Conservation (phyloP, 2,113 vertebrate genomes). For the Oryzias javanicus region DNA sequence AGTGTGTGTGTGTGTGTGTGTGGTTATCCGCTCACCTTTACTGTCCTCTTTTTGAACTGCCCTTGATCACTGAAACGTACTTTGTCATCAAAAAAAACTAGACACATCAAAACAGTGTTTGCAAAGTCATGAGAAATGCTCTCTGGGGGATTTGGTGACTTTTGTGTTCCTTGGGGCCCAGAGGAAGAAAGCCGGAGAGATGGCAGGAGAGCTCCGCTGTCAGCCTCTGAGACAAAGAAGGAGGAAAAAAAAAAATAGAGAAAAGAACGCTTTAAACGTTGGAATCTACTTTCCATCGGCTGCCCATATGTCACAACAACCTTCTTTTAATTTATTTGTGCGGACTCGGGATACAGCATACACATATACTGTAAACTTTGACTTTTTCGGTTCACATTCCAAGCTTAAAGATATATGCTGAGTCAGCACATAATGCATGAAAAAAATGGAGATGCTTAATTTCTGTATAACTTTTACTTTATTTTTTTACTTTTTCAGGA, state of each 20-base stretch:
- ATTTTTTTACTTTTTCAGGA: not conserved
- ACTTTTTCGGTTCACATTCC: not conserved
- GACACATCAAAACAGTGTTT: slow-evolving; percentile 70
- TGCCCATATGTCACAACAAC: slow-evolving; percentile 16
- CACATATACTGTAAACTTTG: not conserved
- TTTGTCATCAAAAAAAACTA: slow-evolving; percentile 70
- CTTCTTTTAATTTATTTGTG: slow-evolving; percentile 16
- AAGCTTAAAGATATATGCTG: not conserved
- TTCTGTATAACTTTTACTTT: not conserved
- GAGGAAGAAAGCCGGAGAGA: slow-evolving; percentile 37
- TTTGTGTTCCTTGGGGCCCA: slow-evolving; percentile 53
- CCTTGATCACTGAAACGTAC: slow-evolving; percentile 70
- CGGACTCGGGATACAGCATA: slow-evolving; percentile 15
- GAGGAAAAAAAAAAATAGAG: not conserved
- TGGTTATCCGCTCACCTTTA: slow-evolving; percentile 62
- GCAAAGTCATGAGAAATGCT: slow-evolving; percentile 72
- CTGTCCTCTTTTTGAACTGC: slow-evolving; percentile 64
- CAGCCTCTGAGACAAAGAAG: slow-evolving; percentile 53
- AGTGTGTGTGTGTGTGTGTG: slow-evolving; percentile 24
- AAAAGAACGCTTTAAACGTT: slow-evolving; percentile 31
- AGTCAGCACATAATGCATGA: not conserved
- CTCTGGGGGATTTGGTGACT: slow-evolving; percentile 66
- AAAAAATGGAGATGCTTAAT: not conserved
- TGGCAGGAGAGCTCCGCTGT: slow-evolving; percentile 45
- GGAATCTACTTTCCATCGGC: slow-evolving; percentile 14